Conservation (phyloP, 2,113 vertebrate species). For the Mellivora capensis region DNA sequence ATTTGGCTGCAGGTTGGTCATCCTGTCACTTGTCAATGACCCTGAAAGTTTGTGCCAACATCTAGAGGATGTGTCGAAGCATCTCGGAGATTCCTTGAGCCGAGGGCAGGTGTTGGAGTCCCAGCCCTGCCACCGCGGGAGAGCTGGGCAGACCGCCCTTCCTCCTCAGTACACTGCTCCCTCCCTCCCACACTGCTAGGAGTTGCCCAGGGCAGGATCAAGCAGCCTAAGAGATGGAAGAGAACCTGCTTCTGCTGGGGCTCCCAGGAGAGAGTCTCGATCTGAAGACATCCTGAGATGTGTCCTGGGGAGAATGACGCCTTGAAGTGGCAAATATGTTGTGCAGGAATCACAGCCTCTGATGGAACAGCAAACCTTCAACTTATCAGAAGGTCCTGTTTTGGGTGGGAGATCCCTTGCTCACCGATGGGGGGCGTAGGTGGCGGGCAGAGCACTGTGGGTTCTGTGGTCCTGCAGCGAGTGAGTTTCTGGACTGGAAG, state of each 20-base stretch:
- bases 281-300: too few relatives aligned
- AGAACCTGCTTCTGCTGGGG: neutral
- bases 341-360: neutral
- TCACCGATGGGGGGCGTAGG: neutral
- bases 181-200: neutral
- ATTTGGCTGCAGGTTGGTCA: too few relatives aligned
- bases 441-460: neutral
- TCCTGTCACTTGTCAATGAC: neutral
- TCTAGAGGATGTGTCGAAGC: neutral
- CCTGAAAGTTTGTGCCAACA: neutral
- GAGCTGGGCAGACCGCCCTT: neutral
- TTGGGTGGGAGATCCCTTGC: neutral
- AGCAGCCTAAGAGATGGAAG: neutral
- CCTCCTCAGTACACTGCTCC: neutral
- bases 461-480: neutral
- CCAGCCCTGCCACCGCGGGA: neutral
- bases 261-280: too few relatives aligned
- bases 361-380: accelerated
- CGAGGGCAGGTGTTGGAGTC: neutral
- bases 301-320: neutral
- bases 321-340: too few relatives aligned
- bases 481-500: neutral
- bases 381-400: neutral
- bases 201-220: neutral
- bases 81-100: neutral